Conservation (phyloP, 2,797 vertebrate genomes). For the Chaetophractus vellerosus region DNA sequence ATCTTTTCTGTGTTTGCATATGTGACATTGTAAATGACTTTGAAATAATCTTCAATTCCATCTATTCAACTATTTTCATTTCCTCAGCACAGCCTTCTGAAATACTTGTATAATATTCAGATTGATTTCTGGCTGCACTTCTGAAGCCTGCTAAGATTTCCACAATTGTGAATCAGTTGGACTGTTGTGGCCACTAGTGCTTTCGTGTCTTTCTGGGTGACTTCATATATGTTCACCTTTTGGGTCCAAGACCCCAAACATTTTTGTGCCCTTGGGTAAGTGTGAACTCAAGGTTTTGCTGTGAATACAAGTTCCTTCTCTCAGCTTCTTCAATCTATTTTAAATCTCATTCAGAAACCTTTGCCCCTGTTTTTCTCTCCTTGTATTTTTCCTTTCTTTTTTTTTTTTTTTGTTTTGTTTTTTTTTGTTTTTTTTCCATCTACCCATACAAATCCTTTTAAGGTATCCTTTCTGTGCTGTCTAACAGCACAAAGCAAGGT, state of each 20-base stretch:
- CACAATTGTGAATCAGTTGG: background rate
- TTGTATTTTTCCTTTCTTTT: background rate
- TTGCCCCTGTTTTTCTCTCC: background rate
- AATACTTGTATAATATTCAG: slow-evolving; percentile 59
- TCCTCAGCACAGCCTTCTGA: slow-evolving; percentile 52
- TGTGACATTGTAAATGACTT: slow-evolving; percentile 70
- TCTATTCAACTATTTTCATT: slow-evolving; percentile 63
- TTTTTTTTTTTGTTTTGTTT: background rate
- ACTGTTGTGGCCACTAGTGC: background rate
- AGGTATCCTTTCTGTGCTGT: slow-evolving; percentile 19
- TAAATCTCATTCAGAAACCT: slow-evolving; percentile 23
- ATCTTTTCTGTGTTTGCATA: slow-evolving; percentile 46
- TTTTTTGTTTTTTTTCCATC: background rate
- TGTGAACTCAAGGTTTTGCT: slow-evolving; percentile 22
- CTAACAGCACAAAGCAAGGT: slow-evolving; percentile 52
- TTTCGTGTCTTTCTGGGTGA: background rate
- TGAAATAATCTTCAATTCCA: slow-evolving; percentile 67
- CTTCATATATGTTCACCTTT: slow-evolving; percentile 44
- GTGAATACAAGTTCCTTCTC: background rate
- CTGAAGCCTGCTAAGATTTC: slow-evolving; percentile 39
- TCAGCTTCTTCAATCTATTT: slow-evolving; percentile 15
- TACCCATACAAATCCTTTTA: slow-evolving; percentile 53
- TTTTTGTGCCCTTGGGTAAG: background rate
- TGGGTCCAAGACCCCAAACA: background rate
- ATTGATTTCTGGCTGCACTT: slow-evolving; percentile 41